Conservation (phyloP, 1,140 invertebrate species). For the Pomacea maculata region DNA sequence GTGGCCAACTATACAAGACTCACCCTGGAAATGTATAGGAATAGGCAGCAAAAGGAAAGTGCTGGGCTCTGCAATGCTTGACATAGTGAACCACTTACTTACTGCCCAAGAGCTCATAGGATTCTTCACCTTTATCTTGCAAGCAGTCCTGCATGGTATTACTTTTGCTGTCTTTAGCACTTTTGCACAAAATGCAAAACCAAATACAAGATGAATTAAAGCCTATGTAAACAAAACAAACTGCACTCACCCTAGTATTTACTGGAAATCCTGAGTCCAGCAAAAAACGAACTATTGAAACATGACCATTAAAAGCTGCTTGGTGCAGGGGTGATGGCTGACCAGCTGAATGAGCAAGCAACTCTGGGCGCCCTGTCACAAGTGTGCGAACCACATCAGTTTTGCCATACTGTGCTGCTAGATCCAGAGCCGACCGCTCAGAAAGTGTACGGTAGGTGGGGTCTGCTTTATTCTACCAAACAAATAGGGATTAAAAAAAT, state of each 20-base stretch:
- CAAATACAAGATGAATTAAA: not conserved
- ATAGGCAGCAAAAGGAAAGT: too few relatives aligned
- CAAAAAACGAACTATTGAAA: conserved; percentile 83
- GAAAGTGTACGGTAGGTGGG: conserved; percentile 87
- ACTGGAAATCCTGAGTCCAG: conserved; percentile 87
- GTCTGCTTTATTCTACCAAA: conserved; percentile 81
- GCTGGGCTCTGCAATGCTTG: too few relatives aligned
- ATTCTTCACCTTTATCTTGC: too few relatives aligned
- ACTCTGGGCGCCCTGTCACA: conserved; percentile 67
- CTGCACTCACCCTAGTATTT: conserved; percentile 70
- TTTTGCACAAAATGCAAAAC: too few relatives aligned
- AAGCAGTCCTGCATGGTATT: too few relatives aligned
- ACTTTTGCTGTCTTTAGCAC: too few relatives aligned
- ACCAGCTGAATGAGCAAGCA: conserved; percentile 68
- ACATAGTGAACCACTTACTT: too few relatives aligned
- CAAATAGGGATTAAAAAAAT: conserved; percentile 19
- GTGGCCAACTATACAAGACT: too few relatives aligned
- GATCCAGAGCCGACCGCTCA: conserved; percentile 91
- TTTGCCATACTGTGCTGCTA: conserved; percentile 85
- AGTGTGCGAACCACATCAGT: conserved; percentile 89
- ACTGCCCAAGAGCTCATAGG: too few relatives aligned
- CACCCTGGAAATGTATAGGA: too few relatives aligned
- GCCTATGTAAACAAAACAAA: not conserved
- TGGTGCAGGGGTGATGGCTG: conserved; percentile 91
- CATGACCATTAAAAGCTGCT: conserved; percentile 92